A percentile compares a stretch with the other conserved stretches of the same genome.
phyloP scores from a whole-genome alignment of 2,797 vertebrate genomes.

The Siniperca scherzeri region DNA sequence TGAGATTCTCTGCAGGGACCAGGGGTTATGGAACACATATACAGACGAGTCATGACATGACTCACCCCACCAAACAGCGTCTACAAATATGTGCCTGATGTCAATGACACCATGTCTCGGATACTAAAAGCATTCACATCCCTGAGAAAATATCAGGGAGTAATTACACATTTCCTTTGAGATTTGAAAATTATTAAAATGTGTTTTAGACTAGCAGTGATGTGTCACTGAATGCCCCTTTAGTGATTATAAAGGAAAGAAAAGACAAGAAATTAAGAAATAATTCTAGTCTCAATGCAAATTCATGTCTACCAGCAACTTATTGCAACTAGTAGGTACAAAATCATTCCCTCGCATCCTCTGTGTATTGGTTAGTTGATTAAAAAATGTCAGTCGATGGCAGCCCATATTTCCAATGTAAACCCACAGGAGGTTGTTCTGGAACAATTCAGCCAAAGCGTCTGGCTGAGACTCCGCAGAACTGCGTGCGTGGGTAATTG shows the following conservation, averaged over 20 bases:
- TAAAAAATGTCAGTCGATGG: constrained; percentile 76
- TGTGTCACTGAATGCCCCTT: constrained; percentile 36
- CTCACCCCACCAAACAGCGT: constrained; percentile 68
- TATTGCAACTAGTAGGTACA: constrained; percentile 61
- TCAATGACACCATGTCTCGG: constrained; percentile 77
- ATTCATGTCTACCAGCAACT: constrained; percentile 55
- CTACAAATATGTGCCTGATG: constrained; percentile 76
- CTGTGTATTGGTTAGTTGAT: constrained; percentile 69
- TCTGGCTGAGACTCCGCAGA: constrained; percentile 79
- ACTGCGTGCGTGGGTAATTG: constrained; percentile 77
- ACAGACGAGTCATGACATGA: constrained; percentile 76
- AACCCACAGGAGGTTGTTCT: constrained; percentile 83
- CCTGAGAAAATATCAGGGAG: constrained; percentile 73
- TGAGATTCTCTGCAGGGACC: constrained; percentile 77
- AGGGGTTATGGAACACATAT: constrained; percentile 71
- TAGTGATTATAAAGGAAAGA: constrained; percentile 35
- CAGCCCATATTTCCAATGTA: constrained; percentile 76
- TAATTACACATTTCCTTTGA: constrained; percentile 73
- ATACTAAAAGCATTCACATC: constrained; percentile 68
- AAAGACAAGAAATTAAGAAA: constrained; percentile 22
- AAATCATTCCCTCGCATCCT: constrained; percentile 56
- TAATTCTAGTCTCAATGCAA: constrained; percentile 30
- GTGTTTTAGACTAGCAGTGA: constrained; percentile 33
- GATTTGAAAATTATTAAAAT: constrained; percentile 75
- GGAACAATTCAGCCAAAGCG: constrained; percentile 75